Evolutionary conservation across 1,140 invertebrate species (phyloP), one percentile per base, ranked within the genome.

Genomic region (Cherax quadricarinatus): DNA sequence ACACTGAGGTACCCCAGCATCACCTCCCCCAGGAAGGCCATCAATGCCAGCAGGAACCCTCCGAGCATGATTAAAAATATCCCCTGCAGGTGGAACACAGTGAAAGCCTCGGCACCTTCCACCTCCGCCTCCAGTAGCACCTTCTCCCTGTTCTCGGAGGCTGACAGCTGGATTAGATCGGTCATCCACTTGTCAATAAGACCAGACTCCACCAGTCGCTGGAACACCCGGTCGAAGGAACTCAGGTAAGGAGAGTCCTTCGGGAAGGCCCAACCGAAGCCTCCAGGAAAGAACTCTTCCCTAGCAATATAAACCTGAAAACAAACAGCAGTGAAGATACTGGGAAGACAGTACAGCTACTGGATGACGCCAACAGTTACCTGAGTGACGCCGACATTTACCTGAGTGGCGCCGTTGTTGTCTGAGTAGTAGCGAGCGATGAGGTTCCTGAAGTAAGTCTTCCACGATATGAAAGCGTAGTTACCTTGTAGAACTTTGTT

Each of bases 401-500:
- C 87, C 84, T 82, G 18, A 0, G 86, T 86, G 9, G 53, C 78
- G 9, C 92, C 87, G 24, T 87, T 86, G 16, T 79, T 51, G 53
- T 93, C 87, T 57, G 92, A 75, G 92, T 93, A 93, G 41, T 86
- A 53, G 24, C 89, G 73, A 18, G 87, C 92, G 6, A 93, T 89
- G 5, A 85, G 83, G 53, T 87, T 88, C 75, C 89, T 88, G 62
- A 93, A 87, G 57, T 89, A 90, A 21, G 92, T 90, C 73, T 89
- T 93, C 92, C 92, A 93, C 0, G 92, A 89, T 2, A 93, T 93
- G 82, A 88, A 93, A 30, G 92, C 92, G 53, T 93, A 93, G 30
- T 85, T 57, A 16, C 89, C 92, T 21, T 60, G 0, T 66, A 93
- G 24, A 3, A 93, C 86, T 4, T 41, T 41, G 6, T 75, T 78